Percentiles rank a stretch among this genome's conserved stretches.
Conservation (phyloP, 2,113 vertebrate genomes). For the Anser cygnoides region DNA sequence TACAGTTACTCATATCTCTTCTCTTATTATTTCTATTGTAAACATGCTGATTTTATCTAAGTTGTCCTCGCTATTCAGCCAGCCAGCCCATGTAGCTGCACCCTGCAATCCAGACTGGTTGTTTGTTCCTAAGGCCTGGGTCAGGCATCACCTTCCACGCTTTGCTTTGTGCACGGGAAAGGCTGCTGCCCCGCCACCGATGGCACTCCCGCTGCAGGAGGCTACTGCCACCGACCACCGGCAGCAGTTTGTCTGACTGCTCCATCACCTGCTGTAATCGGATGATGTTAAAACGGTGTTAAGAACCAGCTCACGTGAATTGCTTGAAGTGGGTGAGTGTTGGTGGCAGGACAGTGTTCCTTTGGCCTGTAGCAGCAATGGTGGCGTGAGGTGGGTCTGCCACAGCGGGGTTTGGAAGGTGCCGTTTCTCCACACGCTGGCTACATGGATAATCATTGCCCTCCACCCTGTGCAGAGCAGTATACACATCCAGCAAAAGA, state of each 20-base stretch:
- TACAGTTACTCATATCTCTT: slow-evolving; percentile 54
- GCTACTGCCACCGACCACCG: neutral
- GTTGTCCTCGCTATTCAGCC: neutral
- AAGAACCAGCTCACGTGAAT: neutral
- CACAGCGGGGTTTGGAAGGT: neutral
- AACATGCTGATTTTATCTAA: slow-evolving; percentile 34
- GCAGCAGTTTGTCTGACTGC: neutral
- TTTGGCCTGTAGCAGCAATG: neutral
- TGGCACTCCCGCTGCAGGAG: rapidly evolving
- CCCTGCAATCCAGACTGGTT: neutral
- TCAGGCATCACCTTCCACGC: neutral
- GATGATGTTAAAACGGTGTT: neutral
- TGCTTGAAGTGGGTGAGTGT: neutral
- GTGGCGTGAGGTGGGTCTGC: neutral
- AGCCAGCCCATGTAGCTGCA: neutral
- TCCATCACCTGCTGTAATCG: rapidly evolving
- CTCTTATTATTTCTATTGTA: slow-evolving; percentile 49
- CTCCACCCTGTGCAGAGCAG: neutral
- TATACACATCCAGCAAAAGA: neutral
- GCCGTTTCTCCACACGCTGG: neutral
- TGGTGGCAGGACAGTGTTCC: neutral
- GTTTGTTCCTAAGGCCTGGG: neutral
- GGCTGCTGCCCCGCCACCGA: neutral
- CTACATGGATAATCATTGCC: neutral
- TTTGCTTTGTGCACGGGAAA: rapidly evolving